Evolutionary conservation across 1,140 invertebrate species (phyloP).

Genomic region (Euwallacea fornicatus): DNA sequence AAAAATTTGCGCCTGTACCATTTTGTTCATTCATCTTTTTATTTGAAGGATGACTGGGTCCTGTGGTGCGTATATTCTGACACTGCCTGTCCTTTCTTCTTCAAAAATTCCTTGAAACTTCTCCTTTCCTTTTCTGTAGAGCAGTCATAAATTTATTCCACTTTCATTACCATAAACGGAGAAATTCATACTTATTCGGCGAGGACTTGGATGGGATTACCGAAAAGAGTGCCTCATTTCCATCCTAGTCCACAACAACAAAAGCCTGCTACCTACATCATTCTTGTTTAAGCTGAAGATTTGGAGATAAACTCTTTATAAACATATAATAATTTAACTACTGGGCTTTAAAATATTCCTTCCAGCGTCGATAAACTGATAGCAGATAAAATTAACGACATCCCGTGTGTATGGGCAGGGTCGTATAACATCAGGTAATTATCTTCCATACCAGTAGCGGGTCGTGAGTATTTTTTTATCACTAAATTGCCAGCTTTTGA

Average conservation of each 20-base stretch:
- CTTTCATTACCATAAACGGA: background rate
- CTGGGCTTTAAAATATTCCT: conserved; percentile 42
- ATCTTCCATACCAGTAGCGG: conserved; percentile 32
- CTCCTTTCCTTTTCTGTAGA: too few relatives aligned
- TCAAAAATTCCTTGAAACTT: too few relatives aligned
- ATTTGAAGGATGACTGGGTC: too few relatives aligned
- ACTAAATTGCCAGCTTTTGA: too few relatives aligned
- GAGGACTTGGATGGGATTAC: background rate
- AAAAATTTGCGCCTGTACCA: too few relatives aligned
- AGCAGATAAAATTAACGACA: conserved; percentile 41
- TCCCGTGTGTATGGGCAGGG: conserved; percentile 39
- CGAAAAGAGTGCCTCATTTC: background rate
- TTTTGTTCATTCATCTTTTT: too few relatives aligned
- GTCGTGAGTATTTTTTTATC: background rate
- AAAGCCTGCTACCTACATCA: conserved; percentile 9
- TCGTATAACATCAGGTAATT: conserved; percentile 39
- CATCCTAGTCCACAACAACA: conserved; percentile 6
- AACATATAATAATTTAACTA: conserved; percentile 41
- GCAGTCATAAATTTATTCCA: background rate
- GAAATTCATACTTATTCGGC: background rate
- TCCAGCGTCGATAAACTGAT: conserved; percentile 40
- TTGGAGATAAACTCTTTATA: conserved; percentile 40
- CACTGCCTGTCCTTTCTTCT: too few relatives aligned
- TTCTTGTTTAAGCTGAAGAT: conserved; percentile 28
- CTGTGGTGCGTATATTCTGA: too few relatives aligned